These are phyloP conservation scores for Macrophya annulata DNA, from an alignment of 2,888 invertebrate genomes.

Conservation along the genomic window DNA sequence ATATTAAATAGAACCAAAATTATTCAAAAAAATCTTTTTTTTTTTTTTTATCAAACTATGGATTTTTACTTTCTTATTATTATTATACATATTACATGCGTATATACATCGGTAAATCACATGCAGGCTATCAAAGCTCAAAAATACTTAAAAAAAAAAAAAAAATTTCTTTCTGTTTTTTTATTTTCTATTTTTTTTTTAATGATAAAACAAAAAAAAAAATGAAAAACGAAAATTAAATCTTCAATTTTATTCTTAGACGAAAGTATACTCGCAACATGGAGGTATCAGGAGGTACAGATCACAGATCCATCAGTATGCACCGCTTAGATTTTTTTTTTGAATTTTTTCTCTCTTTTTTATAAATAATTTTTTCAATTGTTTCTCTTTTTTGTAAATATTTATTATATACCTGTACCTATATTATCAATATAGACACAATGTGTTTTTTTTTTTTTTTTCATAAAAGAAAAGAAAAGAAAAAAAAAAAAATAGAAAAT, in stretches of 20 bases:
- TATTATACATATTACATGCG: too few relatives aligned
- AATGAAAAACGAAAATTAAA: too few relatives aligned
- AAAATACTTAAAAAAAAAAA: too few relatives aligned
- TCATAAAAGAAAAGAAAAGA: conserved; percentile 66
- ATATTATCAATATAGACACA: conserved; percentile 39
- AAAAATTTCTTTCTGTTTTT: too few relatives aligned
- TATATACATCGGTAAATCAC: too few relatives aligned
- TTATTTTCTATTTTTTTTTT: too few relatives aligned
- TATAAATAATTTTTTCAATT: conserved; percentile 57
- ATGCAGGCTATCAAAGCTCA: too few relatives aligned
- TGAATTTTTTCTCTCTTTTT: conserved; percentile 56
- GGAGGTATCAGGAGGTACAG: neutral
- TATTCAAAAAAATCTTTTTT: too few relatives aligned
- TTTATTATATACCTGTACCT: conserved; percentile 42
- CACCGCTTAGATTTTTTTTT: neutral
- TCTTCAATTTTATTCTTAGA: too few relatives aligned
- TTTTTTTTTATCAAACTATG: neutral
- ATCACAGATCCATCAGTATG: neutral
- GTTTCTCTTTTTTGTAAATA: conserved; percentile 62
- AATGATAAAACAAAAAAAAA: too few relatives aligned
- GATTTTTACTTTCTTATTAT: neutral
- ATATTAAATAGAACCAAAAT: neutral
- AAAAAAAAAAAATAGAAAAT: neutral
- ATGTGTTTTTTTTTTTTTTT: conserved; percentile 70
- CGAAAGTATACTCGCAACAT: too few relatives aligned